phyloP scores from a whole-genome alignment of 2,797 vertebrate species.

The Buphagus erythrorhynchus region DNA sequence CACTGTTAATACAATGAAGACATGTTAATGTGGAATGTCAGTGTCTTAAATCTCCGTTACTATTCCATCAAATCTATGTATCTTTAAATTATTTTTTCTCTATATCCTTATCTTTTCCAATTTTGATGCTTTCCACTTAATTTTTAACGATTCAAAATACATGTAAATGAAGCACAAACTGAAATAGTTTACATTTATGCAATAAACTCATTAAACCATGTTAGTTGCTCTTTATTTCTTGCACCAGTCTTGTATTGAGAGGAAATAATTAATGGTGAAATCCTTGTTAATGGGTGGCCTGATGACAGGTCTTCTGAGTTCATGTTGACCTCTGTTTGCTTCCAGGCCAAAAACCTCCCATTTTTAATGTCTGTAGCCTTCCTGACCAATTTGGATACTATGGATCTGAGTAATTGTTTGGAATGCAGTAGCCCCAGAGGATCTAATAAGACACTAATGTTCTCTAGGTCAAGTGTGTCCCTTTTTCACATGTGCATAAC shows the following conservation, averaged over 20 bases:
- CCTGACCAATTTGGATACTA: constrained; percentile 40
- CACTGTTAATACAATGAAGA: constrained; percentile 45
- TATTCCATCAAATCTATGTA: not conserved
- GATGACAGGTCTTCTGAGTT: constrained; percentile 44
- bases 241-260: constrained; percentile 17
- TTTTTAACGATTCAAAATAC: not conserved
- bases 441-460: not conserved
- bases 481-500: not conserved
- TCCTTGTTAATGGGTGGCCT: constrained; percentile 53
- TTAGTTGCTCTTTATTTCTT: constrained; percentile 27
- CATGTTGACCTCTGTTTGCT: constrained; percentile 33
- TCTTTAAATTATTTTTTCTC: not conserved
- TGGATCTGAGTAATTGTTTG: constrained; percentile 49
- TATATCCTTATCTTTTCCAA: not conserved
- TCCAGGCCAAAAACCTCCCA: constrained; percentile 36
- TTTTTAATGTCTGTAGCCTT: constrained; percentile 39
- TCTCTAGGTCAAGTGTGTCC: not conserved
- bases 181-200: constrained; percentile 7
- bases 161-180: not conserved
- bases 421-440: not conserved
- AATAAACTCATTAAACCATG: constrained; percentile 43
- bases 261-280: constrained; percentile 66
- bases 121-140: not conserved
- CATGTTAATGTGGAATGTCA: constrained; percentile 25
- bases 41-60: not conserved